These are phyloP conservation scores for Sprattus sprattus DNA, from an alignment of 2,113 vertebrate genomes.

Conservation along the genomic window DNA sequence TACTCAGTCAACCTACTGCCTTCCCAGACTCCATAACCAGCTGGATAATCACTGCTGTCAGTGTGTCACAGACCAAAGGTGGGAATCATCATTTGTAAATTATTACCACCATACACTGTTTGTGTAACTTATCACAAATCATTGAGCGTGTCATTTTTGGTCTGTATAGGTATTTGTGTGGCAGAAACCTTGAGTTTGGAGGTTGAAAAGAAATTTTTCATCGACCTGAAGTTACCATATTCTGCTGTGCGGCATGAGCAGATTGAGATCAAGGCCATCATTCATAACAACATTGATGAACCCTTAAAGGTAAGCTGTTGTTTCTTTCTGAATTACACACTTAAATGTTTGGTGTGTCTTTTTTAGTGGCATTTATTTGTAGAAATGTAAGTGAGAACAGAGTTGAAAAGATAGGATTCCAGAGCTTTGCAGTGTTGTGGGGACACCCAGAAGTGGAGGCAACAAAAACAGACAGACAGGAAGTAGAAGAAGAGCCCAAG, in stretches of 20 bases:
- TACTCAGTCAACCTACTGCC: too few relatives aligned
- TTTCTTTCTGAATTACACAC: not conserved
- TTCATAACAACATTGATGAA: constrained; percentile 61
- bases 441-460: too few relatives aligned
- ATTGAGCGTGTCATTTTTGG: too few relatives aligned
- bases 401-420: too few relatives aligned
- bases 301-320: not conserved
- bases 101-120: not conserved
- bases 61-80: constrained; percentile 70
- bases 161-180: constrained; percentile 81
- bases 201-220: constrained; percentile 81
- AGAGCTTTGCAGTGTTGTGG: too few relatives aligned
- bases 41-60: constrained; percentile 84
- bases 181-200: constrained; percentile 77
- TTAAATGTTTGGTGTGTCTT: too few relatives aligned
- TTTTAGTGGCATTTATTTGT: too few relatives aligned
- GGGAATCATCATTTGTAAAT: not conserved
- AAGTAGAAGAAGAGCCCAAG: too few relatives aligned
- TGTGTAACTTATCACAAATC: too few relatives aligned
- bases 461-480: too few relatives aligned
- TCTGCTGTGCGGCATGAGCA: constrained; percentile 72
- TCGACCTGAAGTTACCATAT: constrained; percentile 75
- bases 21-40: constrained; percentile 87
- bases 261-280: constrained; percentile 72
- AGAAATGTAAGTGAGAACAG: too few relatives aligned